Base-by-base conservation (phyloP, 2,113 vertebrate genomes). In the Polyodon spathula region DNA sequence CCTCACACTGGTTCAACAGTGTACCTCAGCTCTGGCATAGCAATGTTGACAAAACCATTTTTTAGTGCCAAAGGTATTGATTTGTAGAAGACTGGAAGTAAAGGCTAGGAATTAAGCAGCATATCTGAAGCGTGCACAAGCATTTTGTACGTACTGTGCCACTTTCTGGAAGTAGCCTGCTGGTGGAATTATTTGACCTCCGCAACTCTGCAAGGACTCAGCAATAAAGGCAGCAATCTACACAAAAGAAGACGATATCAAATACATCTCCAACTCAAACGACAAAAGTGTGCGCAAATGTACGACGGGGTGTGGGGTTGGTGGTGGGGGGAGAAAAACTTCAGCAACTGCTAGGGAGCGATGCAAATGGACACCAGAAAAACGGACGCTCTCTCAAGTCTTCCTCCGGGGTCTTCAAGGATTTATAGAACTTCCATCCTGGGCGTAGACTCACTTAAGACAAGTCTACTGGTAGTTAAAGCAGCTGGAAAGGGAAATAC, bases 201-300 rank as follows among this genome's bases (percentile, higher is more conserved):
- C 96, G 73, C 96, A 99, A 77, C 95, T 97, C 85, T 99, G 95
- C 90, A 99, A 78, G 69, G 96, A 98, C 79, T 99, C 95, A 16
- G 94, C 93, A 72, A 94, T 95, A 81, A 98, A 97, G 63, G 93
- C 95, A 64, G 95, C 92, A 73, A 99, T 92, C 96, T 98, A 87
- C 60, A 76, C 53, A 76, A 87, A 73, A 90, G 71, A 87, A 86
- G 78, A 80, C 55, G 61, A 44, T 5, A 64, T 86, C 60, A 86
- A 68, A 66, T 11, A 27, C 54, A 43, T 39, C 43, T 12, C 11
- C 38, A 39, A 10, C 1, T 38, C 27, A 54, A 57, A 17, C 1
- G 5, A 10, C 11, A 27, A 56, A n/a, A 37, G n/a, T 40, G 14
- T 58, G 8, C 8, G 10, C 14, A 8, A 56, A 12, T 27, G 27